These are phyloP conservation scores for Brachionus calyciflorus DNA, from an alignment of 1,140 invertebrate genomes.

Conservation along the genomic window DNA sequence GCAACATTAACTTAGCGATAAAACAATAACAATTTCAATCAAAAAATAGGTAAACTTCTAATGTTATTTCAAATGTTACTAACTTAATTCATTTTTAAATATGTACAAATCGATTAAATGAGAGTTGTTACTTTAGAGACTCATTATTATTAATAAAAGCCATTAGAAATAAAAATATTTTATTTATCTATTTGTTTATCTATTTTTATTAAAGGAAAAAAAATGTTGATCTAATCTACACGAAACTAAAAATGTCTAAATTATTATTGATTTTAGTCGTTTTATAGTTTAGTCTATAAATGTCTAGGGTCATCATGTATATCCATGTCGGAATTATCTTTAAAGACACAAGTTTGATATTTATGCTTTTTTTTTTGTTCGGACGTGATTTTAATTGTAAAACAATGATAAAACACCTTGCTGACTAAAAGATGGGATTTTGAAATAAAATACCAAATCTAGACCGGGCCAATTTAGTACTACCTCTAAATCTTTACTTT, in stretches of 20 bases:
- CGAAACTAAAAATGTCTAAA: slow-evolving; percentile 4
- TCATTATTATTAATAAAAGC: slow-evolving; percentile 32
- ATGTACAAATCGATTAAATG: slow-evolving; percentile 41
- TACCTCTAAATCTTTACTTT: no score
- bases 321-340: slow-evolving; percentile 8
- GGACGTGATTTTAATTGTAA: not conserved
- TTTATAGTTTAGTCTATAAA: slow-evolving; percentile 15
- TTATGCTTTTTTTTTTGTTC: not conserved
- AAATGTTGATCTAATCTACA: slow-evolving; percentile 5
- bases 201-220: not conserved
- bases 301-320: slow-evolving; percentile 20
- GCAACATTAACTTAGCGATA: no score
- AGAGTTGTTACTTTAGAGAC: not conserved
- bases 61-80: slow-evolving; percentile 7
- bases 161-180: not conserved
- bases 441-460: no score
- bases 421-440: no score
- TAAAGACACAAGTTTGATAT: slow-evolving; percentile 32
- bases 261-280: slow-evolving; percentile 25
- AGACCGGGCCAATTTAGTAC: no score
- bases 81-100: slow-evolving; percentile 37
- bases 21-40: no score
- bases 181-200: slow-evolving; percentile 38
- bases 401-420: no score
- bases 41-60: not conserved